Evolutionary conservation across 2,888 invertebrate genomes (phyloP).

Genomic region (Drosophila greeni): DNA sequence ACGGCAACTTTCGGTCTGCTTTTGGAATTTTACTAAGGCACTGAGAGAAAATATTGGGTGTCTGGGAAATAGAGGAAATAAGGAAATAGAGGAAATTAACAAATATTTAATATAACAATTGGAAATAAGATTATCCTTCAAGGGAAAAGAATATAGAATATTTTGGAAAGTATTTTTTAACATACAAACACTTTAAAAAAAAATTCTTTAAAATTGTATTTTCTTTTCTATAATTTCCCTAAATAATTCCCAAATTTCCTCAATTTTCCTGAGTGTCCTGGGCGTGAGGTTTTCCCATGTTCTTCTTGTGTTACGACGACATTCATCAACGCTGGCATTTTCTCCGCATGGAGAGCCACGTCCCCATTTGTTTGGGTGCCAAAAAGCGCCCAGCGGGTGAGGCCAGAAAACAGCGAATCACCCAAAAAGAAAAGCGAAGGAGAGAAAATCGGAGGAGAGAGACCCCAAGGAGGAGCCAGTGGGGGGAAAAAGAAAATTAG

Average conservation of each 20-base stretch:
- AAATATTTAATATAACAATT: background rate
- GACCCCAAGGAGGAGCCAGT: background rate
- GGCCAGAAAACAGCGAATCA: slow-evolving; percentile 20
- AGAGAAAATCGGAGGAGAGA: too few relatives aligned
- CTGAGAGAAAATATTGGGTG: slow-evolving; percentile 1
- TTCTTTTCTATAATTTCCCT: too few relatives aligned
- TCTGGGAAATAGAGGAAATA: too few relatives aligned
- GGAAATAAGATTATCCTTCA: too few relatives aligned
- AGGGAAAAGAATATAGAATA: too few relatives aligned
- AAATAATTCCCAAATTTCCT: too few relatives aligned
- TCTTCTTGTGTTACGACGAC: slow-evolving; percentile 39
- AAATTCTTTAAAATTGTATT: too few relatives aligned
- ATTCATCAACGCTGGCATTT: slow-evolving; percentile 65
- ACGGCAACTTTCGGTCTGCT: slow-evolving; percentile 49
- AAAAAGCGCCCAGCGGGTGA: slow-evolving; percentile 62
- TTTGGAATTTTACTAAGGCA: slow-evolving; percentile 53
- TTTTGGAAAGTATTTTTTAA: too few relatives aligned
- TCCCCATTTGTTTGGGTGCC: slow-evolving; percentile 50
- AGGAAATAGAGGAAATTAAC: background rate
- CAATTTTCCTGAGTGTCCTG: background rate
- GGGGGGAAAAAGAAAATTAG: slow-evolving; percentile 56
- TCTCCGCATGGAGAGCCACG: slow-evolving; percentile 46
- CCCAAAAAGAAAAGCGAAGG: slow-evolving; percentile 11
- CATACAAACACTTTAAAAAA: too few relatives aligned
- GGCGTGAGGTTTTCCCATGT: slow-evolving; percentile 28